Conservation (phyloP, 37 sponge, comb jelly and placozoan genomes). For the Haliclona indistincta region DNA sequence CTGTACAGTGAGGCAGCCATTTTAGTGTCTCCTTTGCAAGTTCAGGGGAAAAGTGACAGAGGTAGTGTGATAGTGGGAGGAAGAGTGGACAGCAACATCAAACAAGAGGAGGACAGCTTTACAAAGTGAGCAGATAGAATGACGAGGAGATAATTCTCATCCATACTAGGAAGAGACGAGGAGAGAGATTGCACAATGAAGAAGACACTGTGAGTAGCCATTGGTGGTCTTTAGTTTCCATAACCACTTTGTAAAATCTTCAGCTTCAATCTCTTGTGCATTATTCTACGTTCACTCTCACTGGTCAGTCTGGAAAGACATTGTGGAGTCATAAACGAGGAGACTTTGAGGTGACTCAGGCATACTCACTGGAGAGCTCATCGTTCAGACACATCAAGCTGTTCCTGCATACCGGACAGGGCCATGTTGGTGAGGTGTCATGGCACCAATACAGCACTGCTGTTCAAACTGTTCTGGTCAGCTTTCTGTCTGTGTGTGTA, state of each 20-base stretch:
- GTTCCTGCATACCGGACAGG: slow-evolving; percentile 10
- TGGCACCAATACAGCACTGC: slow-evolving; percentile 77
- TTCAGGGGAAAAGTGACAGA: slow-evolving; percentile 52
- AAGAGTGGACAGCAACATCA: slow-evolving; percentile 36
- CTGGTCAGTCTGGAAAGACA: slow-evolving; percentile 53
- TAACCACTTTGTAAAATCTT: background rate
- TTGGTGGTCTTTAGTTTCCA: background rate
- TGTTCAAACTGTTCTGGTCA: slow-evolving; percentile 50
- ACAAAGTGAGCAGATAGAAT: background rate
- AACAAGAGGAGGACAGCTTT: background rate
- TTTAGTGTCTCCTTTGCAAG: slow-evolving; percentile 40
- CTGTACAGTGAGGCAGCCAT: slow-evolving; percentile 62
- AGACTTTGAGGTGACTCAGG: slow-evolving; percentile 61
- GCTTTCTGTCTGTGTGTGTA: background rate
- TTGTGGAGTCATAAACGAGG: slow-evolving; percentile 69
- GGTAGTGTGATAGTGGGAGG: slow-evolving; percentile 79
- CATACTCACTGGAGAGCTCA: slow-evolving; percentile 34
- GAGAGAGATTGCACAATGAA: slow-evolving; percentile 20
- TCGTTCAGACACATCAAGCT: slow-evolving; percentile 57
- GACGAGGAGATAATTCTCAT: background rate
- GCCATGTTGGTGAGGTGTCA: slow-evolving; percentile 66
- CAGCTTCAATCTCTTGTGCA: slow-evolving; percentile 26
- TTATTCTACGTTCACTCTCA: slow-evolving; percentile 51
- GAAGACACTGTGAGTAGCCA: slow-evolving; percentile 12
- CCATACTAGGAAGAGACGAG: slow-evolving; percentile 40